Evolutionary conservation across 1,140 invertebrate species (phyloP).

Genomic region (Hormaphis cornu): DNA sequence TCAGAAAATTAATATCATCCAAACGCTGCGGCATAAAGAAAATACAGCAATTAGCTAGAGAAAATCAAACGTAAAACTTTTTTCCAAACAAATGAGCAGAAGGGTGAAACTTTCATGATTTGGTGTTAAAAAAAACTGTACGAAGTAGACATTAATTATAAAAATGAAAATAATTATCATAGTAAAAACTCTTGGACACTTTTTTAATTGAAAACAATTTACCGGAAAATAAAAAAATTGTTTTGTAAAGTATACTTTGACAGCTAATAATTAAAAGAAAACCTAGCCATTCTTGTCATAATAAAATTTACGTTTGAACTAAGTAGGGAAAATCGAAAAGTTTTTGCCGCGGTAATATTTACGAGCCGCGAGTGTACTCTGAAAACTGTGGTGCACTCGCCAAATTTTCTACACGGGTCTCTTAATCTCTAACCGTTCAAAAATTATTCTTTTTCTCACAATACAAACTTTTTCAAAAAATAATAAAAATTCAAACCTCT

Average conservation of each 20-base stretch:
- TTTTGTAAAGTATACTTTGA: conserved; percentile 13
- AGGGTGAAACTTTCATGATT: conserved; percentile 17
- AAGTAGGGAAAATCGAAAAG: neutral
- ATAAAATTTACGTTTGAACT: conserved; percentile 5
- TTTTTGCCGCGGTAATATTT: neutral
- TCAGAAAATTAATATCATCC: conserved; percentile 8
- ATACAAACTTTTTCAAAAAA: too few relatives aligned
- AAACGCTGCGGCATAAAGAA: neutral
- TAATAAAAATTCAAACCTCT: too few relatives aligned
- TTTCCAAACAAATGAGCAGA: conserved; percentile 8
- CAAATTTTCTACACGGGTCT: too few relatives aligned
- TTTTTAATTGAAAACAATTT: conserved; percentile 9
- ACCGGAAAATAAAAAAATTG: neutral
- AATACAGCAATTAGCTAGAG: conserved; percentile 10
- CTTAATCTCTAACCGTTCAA: too few relatives aligned
- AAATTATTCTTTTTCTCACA: too few relatives aligned
- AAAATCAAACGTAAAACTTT: conserved; percentile 8
- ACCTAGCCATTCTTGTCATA: neutral
- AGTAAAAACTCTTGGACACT: neutral
- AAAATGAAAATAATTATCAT: neutral
- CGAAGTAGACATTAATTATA: too few relatives aligned
- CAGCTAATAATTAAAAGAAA: neutral
- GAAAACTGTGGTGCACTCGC: too few relatives aligned
- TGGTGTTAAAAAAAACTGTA: neutral
- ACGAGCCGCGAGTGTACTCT: too few relatives aligned